Base-by-base conservation (phyloP, 2,888 invertebrate species). In the Troides aeacus region DNA sequence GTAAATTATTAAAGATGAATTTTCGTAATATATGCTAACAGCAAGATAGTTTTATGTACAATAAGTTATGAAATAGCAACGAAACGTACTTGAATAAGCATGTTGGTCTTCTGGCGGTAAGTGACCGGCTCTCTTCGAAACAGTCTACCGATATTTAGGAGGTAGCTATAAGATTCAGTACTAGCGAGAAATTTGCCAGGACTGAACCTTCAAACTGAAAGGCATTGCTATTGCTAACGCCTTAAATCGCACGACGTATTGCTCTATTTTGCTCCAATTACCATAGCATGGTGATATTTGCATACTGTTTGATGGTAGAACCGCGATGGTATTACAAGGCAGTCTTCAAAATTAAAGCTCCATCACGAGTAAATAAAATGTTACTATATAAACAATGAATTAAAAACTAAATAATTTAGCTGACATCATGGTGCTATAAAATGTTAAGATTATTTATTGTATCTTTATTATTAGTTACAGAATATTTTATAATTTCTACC, bases 391-490 rank as follows among this genome's bases (percentile, higher is more conserved):
- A 58, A 59, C 17, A 50, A 46, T 69, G 42, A 23, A 57, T 30
- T 24, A 62, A 57, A 70, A 65, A 70, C 64, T 68, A 62, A 53
- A 63, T 30, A 71, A 69, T 66, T 68, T 79, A 82, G 90, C 90
- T 90, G 90, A 90, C 78, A 73, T 74, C 72, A 78, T 85, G 90
- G 90, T 90, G 90, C 90, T 90, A 84, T 58, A 21, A 18, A 58
- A 58, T 24, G 10, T 15, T 58, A 23, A 58, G 12, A 58, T 12
- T 58, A 58, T 23, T 53, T n/a, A 53, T 53, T 53, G 18, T 53
- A 6, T 50, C 17, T 15, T 12, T 42, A 15, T 46, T 24, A 24
- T 46, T 46, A 15, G 3, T 46, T 12, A 46, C 10, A 46, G 15
- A 46, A 46, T 42, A 7, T 42, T 42, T 12, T 46, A 15, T 46